phyloP scores from a whole-genome alignment of 2,113 vertebrate species.

The Actenoides hombroni region DNA sequence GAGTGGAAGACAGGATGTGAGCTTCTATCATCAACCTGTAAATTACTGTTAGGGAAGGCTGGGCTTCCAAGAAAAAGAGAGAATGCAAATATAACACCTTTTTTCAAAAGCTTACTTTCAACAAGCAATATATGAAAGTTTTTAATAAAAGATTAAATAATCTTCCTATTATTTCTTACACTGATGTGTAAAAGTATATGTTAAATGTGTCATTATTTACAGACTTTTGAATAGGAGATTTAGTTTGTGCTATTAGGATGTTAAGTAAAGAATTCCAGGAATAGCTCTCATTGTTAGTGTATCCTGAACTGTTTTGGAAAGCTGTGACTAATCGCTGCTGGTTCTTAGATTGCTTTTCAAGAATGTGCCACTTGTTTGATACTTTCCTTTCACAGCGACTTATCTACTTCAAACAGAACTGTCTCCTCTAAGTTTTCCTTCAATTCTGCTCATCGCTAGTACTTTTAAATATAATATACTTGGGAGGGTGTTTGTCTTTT shows the following conservation, averaged over 20 bases:
- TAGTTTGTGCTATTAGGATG: slow-evolving; percentile 41
- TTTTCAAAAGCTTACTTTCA: not conserved
- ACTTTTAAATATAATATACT: slow-evolving; percentile 32
- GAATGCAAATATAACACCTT: not conserved
- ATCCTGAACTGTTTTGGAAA: slow-evolving; percentile 60
- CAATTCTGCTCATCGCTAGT: slow-evolving; percentile 14
- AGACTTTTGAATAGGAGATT: slow-evolving; percentile 24
- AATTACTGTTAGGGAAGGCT: not conserved
- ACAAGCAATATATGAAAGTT: not conserved
- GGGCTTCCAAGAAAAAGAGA: not conserved
- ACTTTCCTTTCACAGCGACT: slow-evolving; percentile 7
- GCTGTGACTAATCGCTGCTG: slow-evolving; percentile 39
- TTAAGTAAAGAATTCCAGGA: slow-evolving; percentile 65
- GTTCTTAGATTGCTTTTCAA: slow-evolving; percentile 64
- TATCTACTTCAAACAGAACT: slow-evolving; percentile 16
- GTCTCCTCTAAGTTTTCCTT: slow-evolving; percentile 31
- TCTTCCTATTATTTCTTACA: not conserved
- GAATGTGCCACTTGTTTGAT: slow-evolving; percentile 52
- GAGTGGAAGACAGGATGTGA: not conserved
- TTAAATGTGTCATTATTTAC: not conserved
- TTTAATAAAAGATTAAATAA: not conserved
- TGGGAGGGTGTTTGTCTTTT: not conserved
- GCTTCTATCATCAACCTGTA: not conserved
- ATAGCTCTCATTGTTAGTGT: slow-evolving; percentile 55
- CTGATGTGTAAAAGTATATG: not conserved